A percentile compares a stretch with the other conserved stretches of the same genome.
Conservation (phyloP, 2,113 vertebrate genomes). For the Mormyrus lacerda region DNA sequence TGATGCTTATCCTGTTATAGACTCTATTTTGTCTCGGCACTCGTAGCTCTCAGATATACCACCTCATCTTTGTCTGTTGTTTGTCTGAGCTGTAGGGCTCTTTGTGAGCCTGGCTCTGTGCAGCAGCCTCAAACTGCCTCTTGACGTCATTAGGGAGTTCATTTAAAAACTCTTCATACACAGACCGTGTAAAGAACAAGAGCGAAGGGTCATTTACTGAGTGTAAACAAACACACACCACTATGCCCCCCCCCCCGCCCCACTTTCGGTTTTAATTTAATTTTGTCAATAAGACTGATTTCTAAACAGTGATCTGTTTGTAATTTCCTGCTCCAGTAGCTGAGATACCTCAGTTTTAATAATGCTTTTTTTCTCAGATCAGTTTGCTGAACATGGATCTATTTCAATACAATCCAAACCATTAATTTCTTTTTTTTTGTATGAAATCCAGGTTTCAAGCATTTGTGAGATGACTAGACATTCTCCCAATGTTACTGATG, state of each 20-base stretch:
- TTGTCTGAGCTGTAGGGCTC: background rate
- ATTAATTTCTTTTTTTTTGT: background rate
- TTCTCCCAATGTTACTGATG: background rate
- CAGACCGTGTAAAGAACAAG: background rate
- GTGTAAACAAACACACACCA: background rate
- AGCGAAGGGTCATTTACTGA: background rate
- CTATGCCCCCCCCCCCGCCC: background rate
- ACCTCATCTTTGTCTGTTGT: background rate
- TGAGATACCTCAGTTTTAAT: background rate
- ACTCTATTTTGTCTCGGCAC: background rate
- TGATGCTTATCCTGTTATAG: background rate
- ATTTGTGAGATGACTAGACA: background rate
- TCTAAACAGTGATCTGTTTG: background rate
- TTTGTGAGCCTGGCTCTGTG: background rate
- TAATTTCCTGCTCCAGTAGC: background rate
- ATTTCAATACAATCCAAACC: background rate
- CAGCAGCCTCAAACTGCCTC: background rate
- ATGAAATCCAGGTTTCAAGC: background rate
- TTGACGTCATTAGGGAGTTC: background rate
- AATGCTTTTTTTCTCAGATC: background rate
- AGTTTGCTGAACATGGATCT: background rate
- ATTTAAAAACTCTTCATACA: background rate
- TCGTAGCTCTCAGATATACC: background rate
- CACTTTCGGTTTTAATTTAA: background rate
- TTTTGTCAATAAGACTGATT: background rate